Percentiles rank a stretch among this genome's conserved stretches.
Evolutionary conservation across 2,113 vertebrate species (phyloP).

Genomic region (Xenus cinereus): DNA sequence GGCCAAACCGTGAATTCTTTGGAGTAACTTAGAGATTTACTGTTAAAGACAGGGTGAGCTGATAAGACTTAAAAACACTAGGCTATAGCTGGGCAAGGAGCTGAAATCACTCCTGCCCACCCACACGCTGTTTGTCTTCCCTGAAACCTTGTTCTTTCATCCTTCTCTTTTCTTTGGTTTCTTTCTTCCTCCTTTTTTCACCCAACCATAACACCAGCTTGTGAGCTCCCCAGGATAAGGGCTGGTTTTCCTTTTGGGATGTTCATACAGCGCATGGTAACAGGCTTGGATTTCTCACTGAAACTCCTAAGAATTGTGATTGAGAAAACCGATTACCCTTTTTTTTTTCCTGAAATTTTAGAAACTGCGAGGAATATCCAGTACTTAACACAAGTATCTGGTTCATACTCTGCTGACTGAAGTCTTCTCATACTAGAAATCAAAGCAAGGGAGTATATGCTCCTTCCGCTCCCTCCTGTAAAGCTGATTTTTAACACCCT

Average conservation of each 20-base stretch:
- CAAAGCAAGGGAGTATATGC: background rate
- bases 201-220: background rate
- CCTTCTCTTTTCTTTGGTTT: background rate
- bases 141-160: constrained; percentile 15
- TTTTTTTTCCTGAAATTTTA: background rate
- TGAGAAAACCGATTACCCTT: background rate
- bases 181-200: background rate
- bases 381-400: background rate
- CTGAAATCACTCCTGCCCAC: background rate
- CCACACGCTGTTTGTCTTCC: background rate
- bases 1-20: background rate
- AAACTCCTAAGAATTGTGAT: background rate
- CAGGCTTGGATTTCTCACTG: background rate
- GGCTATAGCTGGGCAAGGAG: background rate
- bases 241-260: background rate
- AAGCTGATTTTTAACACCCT: background rate
- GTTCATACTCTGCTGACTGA: background rate
- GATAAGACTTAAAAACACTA: background rate
- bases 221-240: background rate
- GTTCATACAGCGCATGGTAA: background rate
- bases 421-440: background rate
- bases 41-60: background rate
- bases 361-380: background rate
- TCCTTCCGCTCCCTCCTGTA: background rate
- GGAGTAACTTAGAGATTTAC: background rate